Evolutionary conservation across 35 echinoderm and acorn worm genomes (phyloP), one percentile per base, ranked within the genome.

Genomic region (Holothuria glaberrima): DNA sequence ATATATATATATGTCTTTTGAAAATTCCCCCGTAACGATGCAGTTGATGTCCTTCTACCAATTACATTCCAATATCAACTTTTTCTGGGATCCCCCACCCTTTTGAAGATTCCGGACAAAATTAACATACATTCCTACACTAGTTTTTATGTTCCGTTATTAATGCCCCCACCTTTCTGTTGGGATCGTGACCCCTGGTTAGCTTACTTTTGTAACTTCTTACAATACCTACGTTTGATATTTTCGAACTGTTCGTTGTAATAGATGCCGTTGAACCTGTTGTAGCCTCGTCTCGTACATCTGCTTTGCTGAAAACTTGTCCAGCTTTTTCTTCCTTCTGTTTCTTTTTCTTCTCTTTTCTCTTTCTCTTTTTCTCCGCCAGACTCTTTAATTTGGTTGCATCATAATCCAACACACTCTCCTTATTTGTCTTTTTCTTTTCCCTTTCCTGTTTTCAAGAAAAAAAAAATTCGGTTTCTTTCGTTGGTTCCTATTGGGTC

Each of bases 291-390:
- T 56, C 76, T 9, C 17, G 6, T 34, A 75, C 44, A 19, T 75
- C 75, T 9, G 75, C 18, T 87, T 86, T 59, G 34, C 58, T 78
- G 0, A 13, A 5, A 44, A 57, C 19, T 63, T 82, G 58, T 64
- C 71, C 30, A 54, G 48, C 76, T 59, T 92, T 31, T 83, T 86
- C 61, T 60, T 68, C 33, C 14, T 86, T n/a, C 54, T 90, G 44
- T 33, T 92, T 48, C 46, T 46, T 45, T 58, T 83, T 64, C 54
- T 92, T 92, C 68, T 90, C 85, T 50, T 86, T 73, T 74, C 71
- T 85, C 63, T 86, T 92, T 41, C 86, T 86, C 75, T 96, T 96
- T 48, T 82, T 92, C 65, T 89, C 94, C 1, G 94, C 94, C 13
- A 96, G 35, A 26, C 82, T 92, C 58, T 86, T 78, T 16, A 96